phyloP scores from a whole-genome alignment of 2,888 invertebrate species.

The Temnothorax rugatulus region DNA sequence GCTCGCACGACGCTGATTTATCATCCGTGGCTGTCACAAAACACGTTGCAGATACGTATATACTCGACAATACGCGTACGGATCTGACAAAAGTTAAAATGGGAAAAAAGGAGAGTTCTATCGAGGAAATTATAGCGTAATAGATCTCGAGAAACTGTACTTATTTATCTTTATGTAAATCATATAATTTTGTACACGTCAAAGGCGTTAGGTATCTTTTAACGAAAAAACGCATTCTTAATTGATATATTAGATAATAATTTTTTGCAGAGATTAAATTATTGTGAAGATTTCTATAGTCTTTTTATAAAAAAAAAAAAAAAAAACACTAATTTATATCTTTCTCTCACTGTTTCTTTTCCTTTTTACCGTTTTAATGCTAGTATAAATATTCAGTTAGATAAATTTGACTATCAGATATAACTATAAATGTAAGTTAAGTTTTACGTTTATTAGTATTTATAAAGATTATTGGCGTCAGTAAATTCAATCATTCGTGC shows the following conservation, averaged over 20 bases:
- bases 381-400: not conserved
- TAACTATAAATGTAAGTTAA: not conserved
- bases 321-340: not conserved
- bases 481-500: not conserved
- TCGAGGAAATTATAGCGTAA: not conserved
- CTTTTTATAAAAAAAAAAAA: not conserved
- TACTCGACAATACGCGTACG: not conserved
- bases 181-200: not conserved
- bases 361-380: not conserved
- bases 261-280: not conserved
- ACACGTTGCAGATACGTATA: not conserved
- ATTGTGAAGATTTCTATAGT: not conserved
- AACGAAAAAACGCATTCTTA: not conserved
- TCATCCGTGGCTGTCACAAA: slow-evolving; percentile 6
- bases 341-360: not conserved
- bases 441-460: not conserved
- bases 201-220: not conserved
- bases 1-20: slow-evolving; percentile 19
- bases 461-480: not conserved
- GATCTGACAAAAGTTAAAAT: not conserved
- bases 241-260: not conserved
- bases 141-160: not conserved
- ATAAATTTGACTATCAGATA: not conserved
- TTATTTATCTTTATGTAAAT: not conserved
- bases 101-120: not conserved